phyloP scores from a whole-genome alignment of 2,797 vertebrate species.

The Myotis vivesi region DNA sequence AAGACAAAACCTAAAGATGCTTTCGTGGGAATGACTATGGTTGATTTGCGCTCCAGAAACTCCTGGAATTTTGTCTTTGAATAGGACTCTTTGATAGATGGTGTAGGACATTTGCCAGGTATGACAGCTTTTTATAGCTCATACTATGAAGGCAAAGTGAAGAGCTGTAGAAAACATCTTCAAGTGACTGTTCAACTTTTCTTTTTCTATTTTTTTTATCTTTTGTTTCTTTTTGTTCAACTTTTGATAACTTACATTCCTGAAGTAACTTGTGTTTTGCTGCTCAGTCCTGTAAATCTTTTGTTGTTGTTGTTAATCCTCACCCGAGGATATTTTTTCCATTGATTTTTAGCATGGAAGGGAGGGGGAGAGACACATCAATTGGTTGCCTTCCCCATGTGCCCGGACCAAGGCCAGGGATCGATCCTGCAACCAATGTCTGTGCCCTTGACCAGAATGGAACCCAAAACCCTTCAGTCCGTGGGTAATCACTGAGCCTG shows the following conservation, averaged over 20 bases:
- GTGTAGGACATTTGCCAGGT: constrained; percentile 90
- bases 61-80: constrained; percentile 88
- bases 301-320: no score
- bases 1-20: constrained; percentile 84
- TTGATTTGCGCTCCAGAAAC: constrained; percentile 85
- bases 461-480: no score
- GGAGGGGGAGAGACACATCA: no score
- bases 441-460: no score
- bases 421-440: no score
- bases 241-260: constrained; percentile 86
- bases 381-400: no score
- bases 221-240: constrained; percentile 66
- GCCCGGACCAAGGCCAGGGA: no score
- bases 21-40: constrained; percentile 87
- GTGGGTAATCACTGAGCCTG: no score
- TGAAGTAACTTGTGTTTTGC: constrained; percentile 84
- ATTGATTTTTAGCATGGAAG: no score
- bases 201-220: neutral
- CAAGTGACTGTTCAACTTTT: constrained; percentile 86
- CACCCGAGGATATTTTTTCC: no score
- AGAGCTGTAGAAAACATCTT: constrained; percentile 67
- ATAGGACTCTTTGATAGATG: constrained; percentile 75
- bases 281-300: constrained; percentile 85
- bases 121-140: constrained; percentile 87
- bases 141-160: constrained; percentile 83